Evolutionary conservation across 92 coral and sea anemone genomes (phyloP), one percentile per base, ranked within the genome.

Genomic region (Epizoanthus rinbou): DNA sequence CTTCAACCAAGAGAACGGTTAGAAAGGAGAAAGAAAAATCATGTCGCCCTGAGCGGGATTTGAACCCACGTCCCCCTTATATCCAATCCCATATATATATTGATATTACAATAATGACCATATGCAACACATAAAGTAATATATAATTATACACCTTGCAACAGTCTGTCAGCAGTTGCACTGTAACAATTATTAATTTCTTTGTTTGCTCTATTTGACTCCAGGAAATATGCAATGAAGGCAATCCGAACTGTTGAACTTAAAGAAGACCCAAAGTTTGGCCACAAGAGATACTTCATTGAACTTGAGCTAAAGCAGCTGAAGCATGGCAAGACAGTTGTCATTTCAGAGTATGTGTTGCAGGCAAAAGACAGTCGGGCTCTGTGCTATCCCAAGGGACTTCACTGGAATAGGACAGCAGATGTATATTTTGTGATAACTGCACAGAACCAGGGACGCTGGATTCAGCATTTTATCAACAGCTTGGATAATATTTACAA

Each of bases 381-480:
- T 6, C 47, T 71, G 5, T 71, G 76, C 45, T 71, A 71, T 41
- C 76, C 76, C 15, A 45, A 71, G 47, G 76, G 58, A 4, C 58
- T 71, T 0, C 57, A 19, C 19, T 71, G 76, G 76, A 71, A 45
- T 41, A 71, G 19, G 47, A 45, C 23, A 4, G 57, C 76, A 19
- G 76, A 71, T 17, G 58, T 71, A 4, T 71, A 71, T 21, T 71
- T 71, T 19, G 76, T 71, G 31, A 43, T 71, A 71, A 71, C 76
- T 13, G 76, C 76, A 47, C 45, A 71, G 23, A 71, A 71, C 76
- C 74, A 69, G 23, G 74, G 74, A 31, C 74, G 74, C 74, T 69
- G 74, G 74, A 11, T 69, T 69, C 74, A 71, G 47, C 76, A 71
- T 71, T 71, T 71, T 21, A 71, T 71, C 45, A 71, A 71, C 17